phyloP scores from a whole-genome alignment of 2,888 invertebrate species.

The Polyommatus icarus region DNA sequence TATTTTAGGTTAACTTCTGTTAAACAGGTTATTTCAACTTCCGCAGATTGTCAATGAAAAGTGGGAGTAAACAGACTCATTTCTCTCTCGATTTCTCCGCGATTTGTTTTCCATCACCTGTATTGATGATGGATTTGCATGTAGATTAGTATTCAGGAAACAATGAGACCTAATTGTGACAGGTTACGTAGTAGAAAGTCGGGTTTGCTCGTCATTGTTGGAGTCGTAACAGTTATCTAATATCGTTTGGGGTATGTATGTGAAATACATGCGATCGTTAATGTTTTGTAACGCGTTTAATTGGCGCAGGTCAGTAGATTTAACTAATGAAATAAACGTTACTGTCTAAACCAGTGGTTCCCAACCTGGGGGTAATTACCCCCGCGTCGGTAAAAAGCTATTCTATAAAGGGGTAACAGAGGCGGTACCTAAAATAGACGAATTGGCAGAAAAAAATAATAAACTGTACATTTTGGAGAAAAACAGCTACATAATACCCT shows the following conservation, averaged over 20 bases:
- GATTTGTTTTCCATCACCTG: conserved; percentile 19
- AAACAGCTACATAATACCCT: no score
- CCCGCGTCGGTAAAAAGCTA: no score
- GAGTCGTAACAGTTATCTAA: conserved; percentile 29
- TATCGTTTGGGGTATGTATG: conserved; percentile 33
- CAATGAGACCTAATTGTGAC: neutral
- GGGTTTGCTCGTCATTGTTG: conserved; percentile 27
- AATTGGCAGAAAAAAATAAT: no score
- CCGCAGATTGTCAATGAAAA: neutral
- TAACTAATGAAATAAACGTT: neutral
- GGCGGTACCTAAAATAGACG: no score
- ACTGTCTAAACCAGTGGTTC: no score
- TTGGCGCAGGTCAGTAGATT: conserved; percentile 12
- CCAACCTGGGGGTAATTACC: no score
- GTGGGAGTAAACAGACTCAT: conserved; percentile 7
- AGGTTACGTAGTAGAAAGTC: conserved; percentile 18
- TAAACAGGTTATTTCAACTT: neutral
- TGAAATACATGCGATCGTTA: conserved; percentile 34
- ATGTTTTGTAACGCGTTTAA: conserved; percentile 21
- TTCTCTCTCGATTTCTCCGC: conserved; percentile 4
- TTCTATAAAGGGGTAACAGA: no score
- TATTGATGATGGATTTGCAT: conserved; percentile 10
- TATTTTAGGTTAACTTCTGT: neutral
- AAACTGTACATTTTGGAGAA: no score
- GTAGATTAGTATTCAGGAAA: conserved; percentile 16